Evolutionary conservation across 64 coral and sea anemone species (phyloP).

Genomic region (Pocillopora verrucosa): DNA sequence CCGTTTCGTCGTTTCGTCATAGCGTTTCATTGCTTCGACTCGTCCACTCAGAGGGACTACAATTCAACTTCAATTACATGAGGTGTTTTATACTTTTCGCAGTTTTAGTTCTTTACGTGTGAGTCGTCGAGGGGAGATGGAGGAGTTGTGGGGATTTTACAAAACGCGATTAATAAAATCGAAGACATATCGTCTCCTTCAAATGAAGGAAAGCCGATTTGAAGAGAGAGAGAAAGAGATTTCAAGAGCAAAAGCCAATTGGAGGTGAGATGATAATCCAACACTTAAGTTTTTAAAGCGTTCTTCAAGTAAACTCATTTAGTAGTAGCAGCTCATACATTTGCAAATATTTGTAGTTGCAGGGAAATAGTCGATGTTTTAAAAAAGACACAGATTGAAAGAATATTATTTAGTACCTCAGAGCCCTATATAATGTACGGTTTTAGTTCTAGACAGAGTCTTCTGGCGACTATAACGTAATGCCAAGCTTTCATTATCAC

Average conservation of each 20-base stretch:
- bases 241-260: constrained; percentile 5
- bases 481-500: too few relatives aligned
- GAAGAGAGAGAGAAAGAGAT: background rate
- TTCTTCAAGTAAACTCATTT: background rate
- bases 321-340: background rate
- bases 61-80: background rate
- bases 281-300: constrained; percentile 2
- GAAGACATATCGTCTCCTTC: background rate
- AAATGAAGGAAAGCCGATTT: background rate
- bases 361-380: too few relatives aligned
- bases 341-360: too few relatives aligned
- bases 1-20: too few relatives aligned
- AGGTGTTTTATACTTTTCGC: background rate
- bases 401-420: too few relatives aligned
- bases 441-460: too few relatives aligned
- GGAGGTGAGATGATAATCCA: constrained; percentile 13
- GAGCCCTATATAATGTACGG: too few relatives aligned
- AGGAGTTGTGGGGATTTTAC: constrained; percentile 2
- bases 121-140: background rate
- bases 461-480: too few relatives aligned
- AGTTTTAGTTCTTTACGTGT: background rate
- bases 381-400: too few relatives aligned
- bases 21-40: background rate
- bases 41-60: background rate
- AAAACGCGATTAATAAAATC: constrained; percentile 1